phyloP scores from a whole-genome alignment of 2,888 invertebrate genomes.

The Drosophila subquinaria region DNA sequence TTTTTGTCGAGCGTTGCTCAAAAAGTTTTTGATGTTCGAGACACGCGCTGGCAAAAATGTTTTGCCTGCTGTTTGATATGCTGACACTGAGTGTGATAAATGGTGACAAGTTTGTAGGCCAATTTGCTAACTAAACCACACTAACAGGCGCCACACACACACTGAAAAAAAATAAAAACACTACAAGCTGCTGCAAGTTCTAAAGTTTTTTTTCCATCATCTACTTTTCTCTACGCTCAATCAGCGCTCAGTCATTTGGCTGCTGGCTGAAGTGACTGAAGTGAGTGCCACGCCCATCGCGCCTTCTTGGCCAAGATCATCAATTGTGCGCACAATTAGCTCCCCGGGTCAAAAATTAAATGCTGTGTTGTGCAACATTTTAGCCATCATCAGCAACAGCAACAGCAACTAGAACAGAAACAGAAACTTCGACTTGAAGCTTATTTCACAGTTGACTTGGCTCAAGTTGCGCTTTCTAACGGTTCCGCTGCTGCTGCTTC shows the following conservation, averaged over 20 bases:
- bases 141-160: conserved; percentile 57
- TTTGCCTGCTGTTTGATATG: conserved; percentile 45
- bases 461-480: conserved; percentile 61
- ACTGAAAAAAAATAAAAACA: not conserved
- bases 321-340: conserved; percentile 74
- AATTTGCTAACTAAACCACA: conserved; percentile 75
- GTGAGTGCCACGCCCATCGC: conserved; percentile 54
- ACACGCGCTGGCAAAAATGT: conserved; percentile 48
- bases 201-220: conserved; percentile 8
- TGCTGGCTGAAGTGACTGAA: conserved; percentile 46
- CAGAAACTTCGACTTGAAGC: conserved; percentile 38
- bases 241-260: conserved; percentile 54
- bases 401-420: conserved; percentile 18
- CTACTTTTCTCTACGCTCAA: conserved; percentile 40
- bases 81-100: conserved; percentile 81
- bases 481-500: conserved; percentile 46
- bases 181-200: conserved; percentile 21
- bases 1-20: conserved; percentile 63
- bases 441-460: conserved; percentile 79
- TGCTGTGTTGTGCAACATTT: conserved; percentile 56
- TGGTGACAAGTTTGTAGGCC: conserved; percentile 81
- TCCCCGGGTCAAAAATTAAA: conserved; percentile 55
- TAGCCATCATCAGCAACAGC: conserved; percentile 51
- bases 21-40: conserved; percentile 64
- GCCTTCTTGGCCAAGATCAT: conserved; percentile 48